Conservation (phyloP, 2,888 invertebrate species). For the Microctonus brassicae region DNA sequence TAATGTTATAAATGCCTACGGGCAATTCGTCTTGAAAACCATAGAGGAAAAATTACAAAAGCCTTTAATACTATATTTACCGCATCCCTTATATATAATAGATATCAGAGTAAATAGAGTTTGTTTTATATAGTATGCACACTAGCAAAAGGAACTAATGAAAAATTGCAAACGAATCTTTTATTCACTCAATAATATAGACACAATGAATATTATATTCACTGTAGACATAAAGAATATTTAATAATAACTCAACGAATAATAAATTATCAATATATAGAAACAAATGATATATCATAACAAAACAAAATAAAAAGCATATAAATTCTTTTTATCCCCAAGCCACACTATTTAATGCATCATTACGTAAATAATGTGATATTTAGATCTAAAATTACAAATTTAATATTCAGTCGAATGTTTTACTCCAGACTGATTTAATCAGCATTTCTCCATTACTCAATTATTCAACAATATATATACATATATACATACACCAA, state of each 20-base stretch:
- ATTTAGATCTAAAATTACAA: background rate
- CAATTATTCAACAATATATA: background rate
- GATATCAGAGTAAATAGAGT: background rate
- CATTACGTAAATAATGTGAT: background rate
- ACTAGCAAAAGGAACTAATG: conserved; percentile 32
- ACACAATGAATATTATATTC: background rate
- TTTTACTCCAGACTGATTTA: background rate
- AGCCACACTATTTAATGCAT: background rate
- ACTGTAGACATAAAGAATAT: background rate
- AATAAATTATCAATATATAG: no score
- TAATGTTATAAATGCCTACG: conserved; percentile 49
- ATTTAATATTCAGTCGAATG: background rate
- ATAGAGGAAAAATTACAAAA: conserved; percentile 51
- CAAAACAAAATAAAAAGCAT: background rate
- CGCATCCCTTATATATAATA: conserved; percentile 23
- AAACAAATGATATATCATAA: no score
- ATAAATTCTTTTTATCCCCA: background rate
- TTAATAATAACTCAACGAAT: no score
- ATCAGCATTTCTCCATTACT: background rate
- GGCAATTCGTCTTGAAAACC: conserved; percentile 40
- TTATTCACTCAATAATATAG: background rate
- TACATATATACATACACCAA: background rate
- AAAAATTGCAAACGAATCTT: conserved; percentile 27
- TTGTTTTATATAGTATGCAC: conserved; percentile 8
- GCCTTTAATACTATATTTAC: conserved; percentile 48